Evolutionary conservation across 30 jellyfish, hydroid and myxozoan genomes (phyloP).

Genomic region (Cassiopea andromeda): DNA sequence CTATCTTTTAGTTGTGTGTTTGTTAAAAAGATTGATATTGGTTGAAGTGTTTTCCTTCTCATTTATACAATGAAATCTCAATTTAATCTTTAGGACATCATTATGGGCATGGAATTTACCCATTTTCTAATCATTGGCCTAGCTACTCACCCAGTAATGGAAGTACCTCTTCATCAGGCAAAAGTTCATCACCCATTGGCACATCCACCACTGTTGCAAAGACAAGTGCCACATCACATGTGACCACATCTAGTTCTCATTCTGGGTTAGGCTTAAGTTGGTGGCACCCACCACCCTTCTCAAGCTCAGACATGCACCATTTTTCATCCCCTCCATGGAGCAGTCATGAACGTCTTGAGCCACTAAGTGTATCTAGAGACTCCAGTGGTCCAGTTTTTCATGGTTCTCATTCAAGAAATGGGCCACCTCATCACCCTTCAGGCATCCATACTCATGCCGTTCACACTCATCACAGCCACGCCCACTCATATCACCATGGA

Average conservation of each 20-base stretch:
- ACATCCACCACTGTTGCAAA: constrained; percentile 5
- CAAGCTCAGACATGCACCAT: constrained; percentile 60
- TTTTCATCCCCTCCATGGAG: constrained; percentile 67
- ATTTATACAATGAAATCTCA: background rate
- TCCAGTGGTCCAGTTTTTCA: constrained; percentile 43
- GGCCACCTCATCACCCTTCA: constrained; percentile 46
- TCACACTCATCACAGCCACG: constrained; percentile 33
- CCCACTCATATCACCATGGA: constrained; percentile 54
- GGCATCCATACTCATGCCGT: constrained; percentile 35
- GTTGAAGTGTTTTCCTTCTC: background rate
- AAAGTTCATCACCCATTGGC: constrained; percentile 26
- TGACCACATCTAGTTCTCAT: constrained; percentile 28
- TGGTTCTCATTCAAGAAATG: constrained; percentile 61
- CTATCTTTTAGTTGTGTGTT: too few species aligned
- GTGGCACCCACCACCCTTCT: constrained; percentile 65
- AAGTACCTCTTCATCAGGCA: constrained; percentile 48
- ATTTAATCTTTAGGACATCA: constrained; percentile 28
- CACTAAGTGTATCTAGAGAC: constrained; percentile 53
- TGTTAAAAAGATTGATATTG: background rate
- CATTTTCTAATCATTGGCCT: constrained; percentile 71
- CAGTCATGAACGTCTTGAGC: constrained; percentile 67
- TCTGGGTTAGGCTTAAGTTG: constrained; percentile 55
- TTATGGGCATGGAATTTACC: constrained; percentile 66
- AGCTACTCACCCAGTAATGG: constrained; percentile 59
- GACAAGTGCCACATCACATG: constrained; percentile 25